phyloP scores from a whole-genome alignment of 2,888 invertebrate species.

The Drosophila anomelani region DNA sequence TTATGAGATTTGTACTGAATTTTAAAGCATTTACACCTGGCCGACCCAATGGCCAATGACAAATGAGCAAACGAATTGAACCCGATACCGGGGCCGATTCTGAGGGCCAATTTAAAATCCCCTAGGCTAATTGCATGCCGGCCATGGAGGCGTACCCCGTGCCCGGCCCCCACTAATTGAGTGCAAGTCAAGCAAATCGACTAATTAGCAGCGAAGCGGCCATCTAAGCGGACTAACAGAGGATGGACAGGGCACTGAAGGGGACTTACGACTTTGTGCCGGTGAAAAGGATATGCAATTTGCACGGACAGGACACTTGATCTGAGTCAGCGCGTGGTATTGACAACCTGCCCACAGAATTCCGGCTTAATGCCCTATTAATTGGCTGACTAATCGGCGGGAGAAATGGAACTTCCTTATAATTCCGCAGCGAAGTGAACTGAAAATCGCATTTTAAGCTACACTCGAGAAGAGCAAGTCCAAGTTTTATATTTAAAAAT shows the following conservation, averaged over 20 bases:
- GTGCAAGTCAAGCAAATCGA: constrained; percentile 64
- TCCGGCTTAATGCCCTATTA: constrained; percentile 47
- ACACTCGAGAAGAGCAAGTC: background rate
- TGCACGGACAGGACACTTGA: constrained; percentile 44
- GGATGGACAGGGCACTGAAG: constrained; percentile 46
- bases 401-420: background rate
- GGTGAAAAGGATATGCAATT: constrained; percentile 66
- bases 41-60: constrained; percentile 7
- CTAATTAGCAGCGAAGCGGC: constrained; percentile 61
- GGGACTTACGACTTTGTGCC: background rate
- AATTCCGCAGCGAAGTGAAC: background rate
- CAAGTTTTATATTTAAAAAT: background rate
- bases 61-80: constrained; percentile 39
- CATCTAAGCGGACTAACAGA: constrained; percentile 54
- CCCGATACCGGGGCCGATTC: constrained; percentile 3
- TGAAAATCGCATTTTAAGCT: background rate
- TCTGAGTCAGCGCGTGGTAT: constrained; percentile 13
- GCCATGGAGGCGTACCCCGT: constrained; percentile 25
- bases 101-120: constrained; percentile 35
- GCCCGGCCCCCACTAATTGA: constrained; percentile 58
- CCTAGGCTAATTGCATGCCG: constrained; percentile 61
- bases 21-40: constrained; percentile 63
- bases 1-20: constrained; percentile 49
- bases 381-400: constrained; percentile 30
- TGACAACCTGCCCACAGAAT: constrained; percentile 11